Evolutionary conservation across 1,140 invertebrate genomes (phyloP).

Genomic region (Hycleus phaleratus): DNA sequence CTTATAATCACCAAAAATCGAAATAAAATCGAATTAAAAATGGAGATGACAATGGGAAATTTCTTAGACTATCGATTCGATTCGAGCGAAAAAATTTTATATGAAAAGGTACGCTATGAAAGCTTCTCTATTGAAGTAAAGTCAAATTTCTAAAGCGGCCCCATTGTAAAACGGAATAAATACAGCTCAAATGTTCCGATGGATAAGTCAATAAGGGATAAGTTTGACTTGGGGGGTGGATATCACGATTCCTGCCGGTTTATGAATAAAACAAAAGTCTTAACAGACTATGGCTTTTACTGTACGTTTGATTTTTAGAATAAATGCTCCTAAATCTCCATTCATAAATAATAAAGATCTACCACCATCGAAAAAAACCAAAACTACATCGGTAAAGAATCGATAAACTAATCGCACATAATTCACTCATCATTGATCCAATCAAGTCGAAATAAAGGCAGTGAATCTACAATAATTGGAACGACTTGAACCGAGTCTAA

Average conservation of each 20-base stretch:
- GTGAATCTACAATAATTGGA: too few species aligned
- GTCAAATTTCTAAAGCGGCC: constrained; percentile 23
- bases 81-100: too few species aligned
- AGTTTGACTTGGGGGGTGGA: constrained; percentile 31
- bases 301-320: constrained; percentile 18
- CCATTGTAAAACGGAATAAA: constrained; percentile 31
- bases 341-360: too few species aligned
- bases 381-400: too few species aligned
- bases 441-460: too few species aligned
- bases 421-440: too few species aligned
- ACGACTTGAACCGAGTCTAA: too few species aligned
- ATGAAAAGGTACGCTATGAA: too few species aligned
- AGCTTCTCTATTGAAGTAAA: neutral
- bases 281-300: constrained; percentile 27
- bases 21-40: neutral
- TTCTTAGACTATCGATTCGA: too few species aligned
- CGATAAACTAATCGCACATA: too few species aligned
- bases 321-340: neutral
- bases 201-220: constrained; percentile 38
- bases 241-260: constrained; percentile 27
- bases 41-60: too few species aligned
- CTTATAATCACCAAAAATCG: constrained; percentile 8
- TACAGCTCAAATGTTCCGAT: constrained; percentile 32
- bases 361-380: too few species aligned
- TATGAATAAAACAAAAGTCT: constrained; percentile 40